Evolutionary conservation across 2,113 vertebrate genomes (phyloP).

Genomic region (Tyto alba): DNA sequence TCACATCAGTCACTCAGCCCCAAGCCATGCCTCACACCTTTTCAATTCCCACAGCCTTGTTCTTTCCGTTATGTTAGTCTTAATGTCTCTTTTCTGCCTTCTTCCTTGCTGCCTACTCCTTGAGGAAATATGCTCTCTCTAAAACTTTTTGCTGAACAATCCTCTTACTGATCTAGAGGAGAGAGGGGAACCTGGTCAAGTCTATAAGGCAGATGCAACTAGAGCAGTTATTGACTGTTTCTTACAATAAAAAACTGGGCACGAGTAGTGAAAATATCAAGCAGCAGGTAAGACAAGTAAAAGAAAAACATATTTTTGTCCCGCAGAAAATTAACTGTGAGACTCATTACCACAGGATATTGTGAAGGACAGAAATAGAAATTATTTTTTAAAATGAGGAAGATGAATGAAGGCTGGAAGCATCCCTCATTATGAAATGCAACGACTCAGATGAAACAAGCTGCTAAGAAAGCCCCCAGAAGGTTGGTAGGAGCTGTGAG

Average conservation of each 20-base stretch:
- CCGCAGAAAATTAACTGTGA: background rate
- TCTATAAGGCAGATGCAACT: background rate
- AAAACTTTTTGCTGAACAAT: background rate
- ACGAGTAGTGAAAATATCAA: background rate
- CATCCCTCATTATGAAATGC: background rate
- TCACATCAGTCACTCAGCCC: constrained; percentile 47
- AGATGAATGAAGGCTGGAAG: background rate
- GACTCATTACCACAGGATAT: background rate
- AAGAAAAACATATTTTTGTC: background rate
- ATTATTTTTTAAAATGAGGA: background rate
- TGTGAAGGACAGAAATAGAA: background rate
- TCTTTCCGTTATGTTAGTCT: background rate
- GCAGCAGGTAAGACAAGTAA: background rate
- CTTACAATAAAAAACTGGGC: background rate
- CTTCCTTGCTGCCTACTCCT: background rate
- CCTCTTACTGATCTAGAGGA: background rate
- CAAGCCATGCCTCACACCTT: background rate
- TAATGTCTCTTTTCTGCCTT: background rate
- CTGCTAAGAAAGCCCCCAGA: background rate
- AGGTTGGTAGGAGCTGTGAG: background rate
- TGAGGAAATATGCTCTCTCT: background rate
- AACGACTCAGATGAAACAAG: background rate
- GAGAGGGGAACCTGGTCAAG: background rate
- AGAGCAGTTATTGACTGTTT: background rate
- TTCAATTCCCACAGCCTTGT: background rate